Evolutionary conservation across 2,797 vertebrate species (phyloP), one percentile per base, ranked within the genome.

Genomic region (Spinus pinus): DNA sequence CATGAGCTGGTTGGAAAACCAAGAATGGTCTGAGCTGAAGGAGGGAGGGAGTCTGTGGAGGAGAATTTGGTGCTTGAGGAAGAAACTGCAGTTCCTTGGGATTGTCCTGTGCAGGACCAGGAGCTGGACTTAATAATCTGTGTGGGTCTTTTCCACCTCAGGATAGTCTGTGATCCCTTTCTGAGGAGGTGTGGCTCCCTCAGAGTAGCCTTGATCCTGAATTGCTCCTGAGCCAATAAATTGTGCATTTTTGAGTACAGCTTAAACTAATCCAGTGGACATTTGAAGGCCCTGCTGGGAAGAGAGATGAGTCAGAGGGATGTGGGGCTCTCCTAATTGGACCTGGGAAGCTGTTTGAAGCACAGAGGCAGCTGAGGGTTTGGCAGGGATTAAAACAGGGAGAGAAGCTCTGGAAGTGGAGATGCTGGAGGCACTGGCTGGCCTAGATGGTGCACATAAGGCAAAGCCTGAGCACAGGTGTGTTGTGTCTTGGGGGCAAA

Each of bases 341-440:
- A 46, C 42, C 31, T 75, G 61, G 33, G 65, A 60, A 81, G 64
- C 62, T 80, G 42, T 84, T 72, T 60, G 72, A 79, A 58, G 67
- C 30, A 24, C 30, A 82, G 69, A 81, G 75, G 65, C 81, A 79
- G 69, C 84, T 74, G 77, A 86, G 80, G 74, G 41, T 64, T 93
- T 81, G 69, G 53, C 62, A 79, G 67, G 49, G 57, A 33, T 66
- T 30, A 53, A 74, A 94, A 42, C 42, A 23, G 51, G 37, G 50
- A 54, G 58, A 37, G 69, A 37, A 85, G 39, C 65, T 53, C 23
- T 80, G 71, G 67, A 87, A 92, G 66, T 44, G 50, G 85, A 79
- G 78, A 14, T 50, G 67, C 93, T 96, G 93, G 61, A 93, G 86
- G 86, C 79, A 16, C 49, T 64, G 89, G 30, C 75, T 85, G 94